Conservation (phyloP, 2,888 invertebrate genomes). For the Andrena bicolor region DNA sequence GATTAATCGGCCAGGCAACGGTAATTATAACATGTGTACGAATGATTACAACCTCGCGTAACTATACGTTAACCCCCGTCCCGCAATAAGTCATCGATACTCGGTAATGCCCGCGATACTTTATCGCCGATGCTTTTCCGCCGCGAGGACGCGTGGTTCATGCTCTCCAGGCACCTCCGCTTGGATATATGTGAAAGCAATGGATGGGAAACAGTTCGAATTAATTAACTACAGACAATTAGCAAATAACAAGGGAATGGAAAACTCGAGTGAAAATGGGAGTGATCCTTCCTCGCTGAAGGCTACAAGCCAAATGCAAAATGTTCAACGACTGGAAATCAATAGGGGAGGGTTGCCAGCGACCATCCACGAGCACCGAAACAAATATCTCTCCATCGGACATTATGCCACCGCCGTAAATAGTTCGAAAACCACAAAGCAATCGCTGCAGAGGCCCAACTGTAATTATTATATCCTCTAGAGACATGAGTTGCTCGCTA, state of each 20-base stretch:
- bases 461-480: no score
- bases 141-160: conserved; percentile 63
- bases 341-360: no score
- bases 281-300: no score
- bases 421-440: no score
- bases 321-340: no score
- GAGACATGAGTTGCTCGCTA: no score
- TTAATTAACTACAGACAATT: neutral
- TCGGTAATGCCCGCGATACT: conserved; percentile 65
- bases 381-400: no score
- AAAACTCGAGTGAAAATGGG: no score
- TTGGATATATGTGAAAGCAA: neutral
- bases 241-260: neutral
- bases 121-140: conserved; percentile 61
- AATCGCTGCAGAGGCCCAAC: no score
- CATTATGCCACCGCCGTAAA: no score
- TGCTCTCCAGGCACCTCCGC: conserved; percentile 31
- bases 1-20: conserved; percentile 68
- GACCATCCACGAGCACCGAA: no score
- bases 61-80: conserved; percentile 65
- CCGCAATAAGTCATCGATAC: conserved; percentile 68
- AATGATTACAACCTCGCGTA: conserved; percentile 70
- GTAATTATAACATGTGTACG: conserved; percentile 73
- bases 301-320: no score
- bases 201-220: neutral